Evolutionary conservation across 2,113 vertebrate genomes (phyloP).

Genomic region (Synchiropus splendidus): DNA sequence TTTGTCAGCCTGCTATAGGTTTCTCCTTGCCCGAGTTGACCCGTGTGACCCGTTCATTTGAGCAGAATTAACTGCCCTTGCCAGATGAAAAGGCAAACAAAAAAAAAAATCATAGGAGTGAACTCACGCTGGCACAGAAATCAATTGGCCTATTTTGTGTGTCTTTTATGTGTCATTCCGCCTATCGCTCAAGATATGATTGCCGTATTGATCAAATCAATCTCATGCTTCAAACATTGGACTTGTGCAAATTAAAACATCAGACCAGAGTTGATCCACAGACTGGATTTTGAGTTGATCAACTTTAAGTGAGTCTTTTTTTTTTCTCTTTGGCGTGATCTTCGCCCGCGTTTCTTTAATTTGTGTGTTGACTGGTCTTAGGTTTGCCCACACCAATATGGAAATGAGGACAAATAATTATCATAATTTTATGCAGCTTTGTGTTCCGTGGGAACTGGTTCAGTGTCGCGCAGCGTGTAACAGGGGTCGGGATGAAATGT

Average conservation of each 20-base stretch:
- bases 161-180: conserved; percentile 46
- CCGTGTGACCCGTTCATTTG: conserved; percentile 57
- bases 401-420: conserved; percentile 70
- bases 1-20: conserved; percentile 57
- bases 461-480: conserved; percentile 51
- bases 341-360: conserved; percentile 20
- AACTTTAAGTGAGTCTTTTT: background rate
- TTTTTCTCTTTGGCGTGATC: background rate
- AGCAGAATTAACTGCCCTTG: conserved; percentile 67
- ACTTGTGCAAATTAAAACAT: background rate
- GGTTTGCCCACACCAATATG: conserved; percentile 41
- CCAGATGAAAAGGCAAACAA: conserved; percentile 69
- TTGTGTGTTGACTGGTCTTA: conserved; percentile 35
- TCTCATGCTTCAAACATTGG: background rate
- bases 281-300: background rate
- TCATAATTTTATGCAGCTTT: conserved; percentile 70
- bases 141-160: conserved; percentile 58
- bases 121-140: conserved; percentile 58
- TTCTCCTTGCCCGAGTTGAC: conserved; percentile 60
- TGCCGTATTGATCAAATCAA: conserved; percentile 36
- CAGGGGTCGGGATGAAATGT: conserved; percentile 59
- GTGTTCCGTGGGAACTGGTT: conserved; percentile 67
- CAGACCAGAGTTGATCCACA: too few relatives aligned
- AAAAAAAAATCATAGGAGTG: conserved; percentile 59
- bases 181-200: conserved; percentile 39